A percentile compares a stretch with the other conserved stretches of the same genome.
Conservation (phyloP, 2,888 invertebrate genomes). For the Cartodere bifasciata region DNA sequence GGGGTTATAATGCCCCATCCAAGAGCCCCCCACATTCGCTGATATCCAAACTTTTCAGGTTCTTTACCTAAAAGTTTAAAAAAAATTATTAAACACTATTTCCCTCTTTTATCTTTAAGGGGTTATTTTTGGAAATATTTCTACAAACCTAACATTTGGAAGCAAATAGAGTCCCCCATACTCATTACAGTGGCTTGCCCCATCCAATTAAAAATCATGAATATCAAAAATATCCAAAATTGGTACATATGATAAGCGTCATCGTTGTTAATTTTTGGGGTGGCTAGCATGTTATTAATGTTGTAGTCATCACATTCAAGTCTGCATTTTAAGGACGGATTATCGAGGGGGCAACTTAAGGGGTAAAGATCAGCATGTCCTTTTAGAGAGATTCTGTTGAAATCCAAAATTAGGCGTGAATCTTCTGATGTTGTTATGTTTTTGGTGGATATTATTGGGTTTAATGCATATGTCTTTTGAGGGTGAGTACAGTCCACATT, state of each 20-base stretch:
- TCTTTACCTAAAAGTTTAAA: slow-evolving; percentile 57
- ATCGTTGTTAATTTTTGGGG: slow-evolving; percentile 29
- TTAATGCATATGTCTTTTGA: too few relatives aligned
- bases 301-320: slow-evolving; percentile 24
- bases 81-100: too few relatives aligned
- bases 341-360: too few relatives aligned
- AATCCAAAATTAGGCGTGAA: slow-evolving; percentile 15
- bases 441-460: slow-evolving; percentile 28
- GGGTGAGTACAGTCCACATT: too few relatives aligned
- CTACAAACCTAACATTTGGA: slow-evolving; percentile 69
- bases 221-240: slow-evolving; percentile 67
- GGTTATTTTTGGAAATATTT: too few relatives aligned
- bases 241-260: slow-evolving; percentile 39
- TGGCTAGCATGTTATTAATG: slow-evolving; percentile 39
- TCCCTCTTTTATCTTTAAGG: too few relatives aligned
- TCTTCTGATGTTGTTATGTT: slow-evolving; percentile 4
- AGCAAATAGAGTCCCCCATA: slow-evolving; percentile 81
- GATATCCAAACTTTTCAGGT: slow-evolving; percentile 69
- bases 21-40: slow-evolving; percentile 77
- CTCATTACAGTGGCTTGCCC: slow-evolving; percentile 79
- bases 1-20: slow-evolving; percentile 75
- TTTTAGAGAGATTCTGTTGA: too few relatives aligned
- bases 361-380: too few relatives aligned
- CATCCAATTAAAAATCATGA: slow-evolving; percentile 69
- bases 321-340: slow-evolving; percentile 21